A percentile compares a stretch with the other conserved stretches of the same genome.
phyloP scores from a whole-genome alignment of 2,113 vertebrate genomes.

The Entelurus aequoreus region DNA sequence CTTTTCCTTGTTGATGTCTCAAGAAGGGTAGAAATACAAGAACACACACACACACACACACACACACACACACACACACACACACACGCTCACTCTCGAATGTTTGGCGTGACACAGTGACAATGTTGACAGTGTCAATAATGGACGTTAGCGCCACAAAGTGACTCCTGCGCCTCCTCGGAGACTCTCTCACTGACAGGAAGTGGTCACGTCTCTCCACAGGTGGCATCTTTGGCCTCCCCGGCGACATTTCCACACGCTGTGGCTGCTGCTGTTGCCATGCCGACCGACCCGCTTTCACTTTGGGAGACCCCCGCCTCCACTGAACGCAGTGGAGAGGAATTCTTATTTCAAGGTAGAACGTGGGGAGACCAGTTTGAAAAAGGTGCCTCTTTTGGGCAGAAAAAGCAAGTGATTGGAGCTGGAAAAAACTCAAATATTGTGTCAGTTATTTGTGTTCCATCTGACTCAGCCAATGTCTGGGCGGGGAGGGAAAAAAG shows the following conservation, averaged over 20 bases:
- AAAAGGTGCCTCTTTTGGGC: slow-evolving; percentile 33
- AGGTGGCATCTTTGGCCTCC: too few species aligned
- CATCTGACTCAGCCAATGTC: background rate
- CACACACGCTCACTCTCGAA: background rate
- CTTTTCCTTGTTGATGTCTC: too few species aligned
- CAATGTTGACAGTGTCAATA: slow-evolving; percentile 67
- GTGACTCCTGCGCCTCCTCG: slow-evolving; percentile 15
- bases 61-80: background rate
- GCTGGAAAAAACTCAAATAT: slow-evolving; percentile 4
- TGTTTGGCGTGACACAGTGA: slow-evolving; percentile 1
- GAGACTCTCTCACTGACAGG: slow-evolving; percentile 27
- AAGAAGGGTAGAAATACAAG: too few species aligned
- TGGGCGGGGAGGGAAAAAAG: slow-evolving; percentile 9
- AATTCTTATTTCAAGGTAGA: slow-evolving; percentile 23
- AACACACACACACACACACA: slow-evolving; percentile 4
- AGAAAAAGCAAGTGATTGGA: slow-evolving; percentile 6
- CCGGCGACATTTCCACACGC: slow-evolving; percentile 47
- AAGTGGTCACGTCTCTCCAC: background rate
- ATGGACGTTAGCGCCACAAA: slow-evolving; percentile 27
- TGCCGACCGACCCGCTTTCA: slow-evolving; percentile 44
- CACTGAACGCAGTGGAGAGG: slow-evolving; percentile 20
- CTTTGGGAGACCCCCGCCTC: slow-evolving; percentile 31
- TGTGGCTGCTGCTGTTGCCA: slow-evolving; percentile 55
- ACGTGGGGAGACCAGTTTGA: slow-evolving; percentile 14
- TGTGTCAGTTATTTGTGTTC: slow-evolving; percentile 1